A percentile compares a stretch with the other conserved stretches of the same genome.
These are phyloP conservation scores for Napeogenes inachia DNA, from an alignment of 2,888 invertebrate species.

Conservation along the genomic window DNA sequence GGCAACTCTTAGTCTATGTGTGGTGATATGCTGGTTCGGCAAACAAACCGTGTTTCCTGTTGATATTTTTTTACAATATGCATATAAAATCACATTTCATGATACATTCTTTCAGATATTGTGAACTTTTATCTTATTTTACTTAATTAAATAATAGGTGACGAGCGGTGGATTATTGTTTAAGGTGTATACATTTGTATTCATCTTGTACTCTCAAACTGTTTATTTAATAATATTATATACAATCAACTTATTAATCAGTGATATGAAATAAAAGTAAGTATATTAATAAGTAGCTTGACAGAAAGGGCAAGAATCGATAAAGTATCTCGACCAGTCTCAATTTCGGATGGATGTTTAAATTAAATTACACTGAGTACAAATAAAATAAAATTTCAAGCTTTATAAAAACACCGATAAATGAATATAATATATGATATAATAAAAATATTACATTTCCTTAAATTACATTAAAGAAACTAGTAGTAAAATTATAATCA, in stretches of 20 bases:
- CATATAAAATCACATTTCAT: slow-evolving; percentile 60
- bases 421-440: too few relatives aligned
- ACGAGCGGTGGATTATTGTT: neutral
- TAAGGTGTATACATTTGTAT: too few relatives aligned
- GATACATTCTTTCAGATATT: slow-evolving; percentile 50
- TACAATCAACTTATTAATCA: neutral
- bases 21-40: slow-evolving; percentile 70
- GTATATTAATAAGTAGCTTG: neutral
- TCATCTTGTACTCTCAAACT: too few relatives aligned
- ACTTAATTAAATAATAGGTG: neutral
- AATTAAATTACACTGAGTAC: neutral
- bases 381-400: neutral
- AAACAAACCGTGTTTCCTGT: slow-evolving; percentile 55
- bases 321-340: neutral
- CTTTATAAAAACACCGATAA: neutral
- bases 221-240: neutral
- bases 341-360: neutral
- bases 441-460: too few relatives aligned
- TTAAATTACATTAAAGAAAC: too few relatives aligned
- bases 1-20: slow-evolving; percentile 72
- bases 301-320: neutral
- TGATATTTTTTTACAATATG: slow-evolving; percentile 57
- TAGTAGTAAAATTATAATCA: too few relatives aligned
- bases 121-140: neutral
- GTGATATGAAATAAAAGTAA: too few relatives aligned